Evolutionary conservation across 1,140 invertebrate species (phyloP).

Genomic region (Steinernema feltiae): DNA sequence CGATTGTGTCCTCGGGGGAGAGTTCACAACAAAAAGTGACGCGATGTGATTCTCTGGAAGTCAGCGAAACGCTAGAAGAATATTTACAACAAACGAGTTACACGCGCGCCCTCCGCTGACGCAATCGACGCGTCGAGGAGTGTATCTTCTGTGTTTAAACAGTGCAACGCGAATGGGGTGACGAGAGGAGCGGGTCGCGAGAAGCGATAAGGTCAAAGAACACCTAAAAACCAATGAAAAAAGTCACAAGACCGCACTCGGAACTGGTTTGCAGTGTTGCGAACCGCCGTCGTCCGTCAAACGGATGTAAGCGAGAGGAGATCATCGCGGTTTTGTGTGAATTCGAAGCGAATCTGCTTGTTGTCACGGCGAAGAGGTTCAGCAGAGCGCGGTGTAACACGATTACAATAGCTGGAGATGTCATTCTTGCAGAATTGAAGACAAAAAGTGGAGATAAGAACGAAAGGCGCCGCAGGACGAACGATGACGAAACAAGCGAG

Average conservation of each 20-base stretch:
- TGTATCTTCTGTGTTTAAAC: neutral
- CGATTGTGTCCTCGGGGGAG: neutral
- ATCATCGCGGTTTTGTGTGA: no score
- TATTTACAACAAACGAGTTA: neutral
- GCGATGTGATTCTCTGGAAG: neutral
- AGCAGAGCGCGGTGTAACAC: no score
- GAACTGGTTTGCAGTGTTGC: neutral
- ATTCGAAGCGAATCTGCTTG: no score
- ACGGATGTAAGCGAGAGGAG: no score
- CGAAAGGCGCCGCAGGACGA: no score
- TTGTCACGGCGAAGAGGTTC: no score
- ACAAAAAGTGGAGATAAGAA: no score
- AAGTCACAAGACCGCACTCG: neutral
- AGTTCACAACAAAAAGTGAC: neutral
- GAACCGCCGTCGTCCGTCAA: neutral
- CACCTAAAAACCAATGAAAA: neutral
- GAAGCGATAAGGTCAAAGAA: slow-evolving; percentile 13
- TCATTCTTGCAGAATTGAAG: no score
- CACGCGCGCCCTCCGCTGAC: neutral
- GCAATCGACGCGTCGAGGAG: neutral
- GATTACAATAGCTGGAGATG: no score
- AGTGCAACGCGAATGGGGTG: neutral
- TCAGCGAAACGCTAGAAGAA: neutral
- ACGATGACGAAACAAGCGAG: no score
- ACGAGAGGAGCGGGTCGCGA: neutral